Evolutionary conservation across 1,140 invertebrate species (phyloP).

Genomic region (Drosophila ironensis): DNA sequence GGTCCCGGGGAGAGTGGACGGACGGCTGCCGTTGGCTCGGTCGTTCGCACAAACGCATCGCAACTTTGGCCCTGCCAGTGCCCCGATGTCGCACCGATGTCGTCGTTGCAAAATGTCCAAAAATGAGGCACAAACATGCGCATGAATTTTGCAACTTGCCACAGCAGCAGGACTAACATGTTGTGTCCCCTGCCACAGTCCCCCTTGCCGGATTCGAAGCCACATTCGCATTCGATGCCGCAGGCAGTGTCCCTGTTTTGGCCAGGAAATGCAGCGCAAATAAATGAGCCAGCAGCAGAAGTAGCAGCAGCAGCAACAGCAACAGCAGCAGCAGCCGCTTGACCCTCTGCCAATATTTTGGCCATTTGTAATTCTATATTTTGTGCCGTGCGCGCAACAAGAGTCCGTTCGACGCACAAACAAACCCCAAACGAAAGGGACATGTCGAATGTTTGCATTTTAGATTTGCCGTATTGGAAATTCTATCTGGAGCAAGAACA

Average conservation of each 20-base stretch:
- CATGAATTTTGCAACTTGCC: constrained; percentile 69
- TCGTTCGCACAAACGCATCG: constrained; percentile 64
- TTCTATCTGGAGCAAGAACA: constrained; percentile 41
- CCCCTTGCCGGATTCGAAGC: not conserved
- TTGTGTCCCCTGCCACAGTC: constrained; percentile 30
- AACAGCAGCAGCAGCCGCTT: constrained; percentile 47
- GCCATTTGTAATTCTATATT: constrained; percentile 72
- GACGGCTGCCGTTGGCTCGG: constrained; percentile 12
- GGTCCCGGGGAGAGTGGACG: not conserved
- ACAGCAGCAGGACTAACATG: constrained; percentile 53
- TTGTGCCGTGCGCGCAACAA: constrained; percentile 18
- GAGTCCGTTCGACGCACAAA: constrained; percentile 13
- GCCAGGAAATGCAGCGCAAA: constrained; percentile 70
- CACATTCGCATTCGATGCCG: not conserved
- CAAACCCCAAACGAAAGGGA: not conserved
- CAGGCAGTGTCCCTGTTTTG: constrained; percentile 3
- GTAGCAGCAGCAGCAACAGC: no score
- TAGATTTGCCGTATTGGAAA: constrained; percentile 58
- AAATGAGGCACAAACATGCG: constrained; percentile 76
- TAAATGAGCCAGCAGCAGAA: constrained; percentile 63
- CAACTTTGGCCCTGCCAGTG: constrained; percentile 59
- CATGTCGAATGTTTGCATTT: constrained; percentile 42
- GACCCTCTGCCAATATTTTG: constrained; percentile 63
- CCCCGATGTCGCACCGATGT: constrained; percentile 30
- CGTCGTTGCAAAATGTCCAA: constrained; percentile 60